Evolutionary conservation across 2,113 vertebrate genomes (phyloP).

Genomic region (Channa maculata): DNA sequence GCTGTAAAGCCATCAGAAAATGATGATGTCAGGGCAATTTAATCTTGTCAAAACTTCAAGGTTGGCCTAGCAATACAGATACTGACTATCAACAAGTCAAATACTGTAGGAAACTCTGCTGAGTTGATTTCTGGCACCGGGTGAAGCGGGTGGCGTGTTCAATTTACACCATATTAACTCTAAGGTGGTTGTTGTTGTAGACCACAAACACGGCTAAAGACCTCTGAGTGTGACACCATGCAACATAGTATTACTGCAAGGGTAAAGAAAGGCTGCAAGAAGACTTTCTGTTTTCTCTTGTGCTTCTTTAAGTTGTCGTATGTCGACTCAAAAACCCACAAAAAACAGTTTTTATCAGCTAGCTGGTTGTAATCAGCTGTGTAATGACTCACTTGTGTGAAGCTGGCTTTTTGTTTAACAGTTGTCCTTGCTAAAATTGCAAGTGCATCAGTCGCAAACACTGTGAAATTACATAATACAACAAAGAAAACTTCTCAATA

Average conservation of each 20-base stretch:
- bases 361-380: constrained; percentile 19
- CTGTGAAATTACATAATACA: constrained; percentile 33
- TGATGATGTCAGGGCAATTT: constrained; percentile 61
- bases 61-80: constrained; percentile 40
- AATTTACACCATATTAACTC: constrained; percentile 42
- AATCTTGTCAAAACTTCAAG: constrained; percentile 54
- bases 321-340: constrained; percentile 3
- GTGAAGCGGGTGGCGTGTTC: constrained; percentile 22
- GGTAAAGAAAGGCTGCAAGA: constrained; percentile 31
- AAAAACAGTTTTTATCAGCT: too few species aligned
- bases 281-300: constrained; percentile 25
- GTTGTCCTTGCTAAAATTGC: not conserved
- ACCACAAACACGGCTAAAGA: constrained; percentile 51
- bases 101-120: constrained; percentile 21
- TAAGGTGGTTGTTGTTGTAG: constrained; percentile 52
- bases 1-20: constrained; percentile 44
- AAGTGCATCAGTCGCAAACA: constrained; percentile 1
- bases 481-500: constrained; percentile 24
- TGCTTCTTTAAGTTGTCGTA: constrained; percentile 30
- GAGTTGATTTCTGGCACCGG: constrained; percentile 44
- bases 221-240: constrained; percentile 57
- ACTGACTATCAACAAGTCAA: constrained; percentile 34
- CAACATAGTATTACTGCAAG: constrained; percentile 49
- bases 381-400: constrained; percentile 44
- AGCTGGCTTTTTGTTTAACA: constrained; percentile 20